Evolutionary conservation across 1,140 invertebrate genomes (phyloP), one percentile per base, ranked within the genome.

Genomic region (Leptinotarsa undecemlineata): DNA sequence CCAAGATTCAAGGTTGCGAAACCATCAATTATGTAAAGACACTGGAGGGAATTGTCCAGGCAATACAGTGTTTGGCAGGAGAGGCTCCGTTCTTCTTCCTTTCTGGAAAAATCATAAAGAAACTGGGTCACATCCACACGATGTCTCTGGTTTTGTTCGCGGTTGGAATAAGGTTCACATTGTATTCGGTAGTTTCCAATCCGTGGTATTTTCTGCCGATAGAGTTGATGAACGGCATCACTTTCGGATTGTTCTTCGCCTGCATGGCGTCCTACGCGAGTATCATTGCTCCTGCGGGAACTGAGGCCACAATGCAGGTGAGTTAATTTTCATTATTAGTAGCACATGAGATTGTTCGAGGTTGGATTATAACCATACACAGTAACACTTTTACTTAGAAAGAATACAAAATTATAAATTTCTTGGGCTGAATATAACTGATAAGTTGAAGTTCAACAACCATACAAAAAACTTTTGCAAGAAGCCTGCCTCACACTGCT

Each of bases 181-280:
- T 92, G 3, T 98, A 98, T 83, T 96, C 95, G 5, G 84, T 93
- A 42, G 84, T 97, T 42, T 86, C 87, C 2, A 92, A 95, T 85
- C 90, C 93, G 0, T 96, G 95, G 94, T 90, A 89, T 84, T 90
- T 94, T 68, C 86, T 98, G 71, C 91, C 95, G 3, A 90, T 98
- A 47, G 96, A 98, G 85, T 83, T 96, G 71, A 85, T 95, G 8
- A 95, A 97, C 86, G 95, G 95, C 17, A 86, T 96, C 11, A 95
- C 95, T 0, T 95, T 95, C 83, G 95, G 96, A 14, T 87, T 98
- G 74, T 94, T 95, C 82, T 98, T 95, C 87, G 90, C 95, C 0
- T 92, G 94, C 11, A 95, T 97, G 91, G 91, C 95, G 11, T 94
- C 93, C 0, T 97, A 96, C 85, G 95, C 95, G 1, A 94, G 92